Base-by-base conservation (phyloP, 2,113 vertebrate species). In the Psittacula cyanocephala region DNA sequence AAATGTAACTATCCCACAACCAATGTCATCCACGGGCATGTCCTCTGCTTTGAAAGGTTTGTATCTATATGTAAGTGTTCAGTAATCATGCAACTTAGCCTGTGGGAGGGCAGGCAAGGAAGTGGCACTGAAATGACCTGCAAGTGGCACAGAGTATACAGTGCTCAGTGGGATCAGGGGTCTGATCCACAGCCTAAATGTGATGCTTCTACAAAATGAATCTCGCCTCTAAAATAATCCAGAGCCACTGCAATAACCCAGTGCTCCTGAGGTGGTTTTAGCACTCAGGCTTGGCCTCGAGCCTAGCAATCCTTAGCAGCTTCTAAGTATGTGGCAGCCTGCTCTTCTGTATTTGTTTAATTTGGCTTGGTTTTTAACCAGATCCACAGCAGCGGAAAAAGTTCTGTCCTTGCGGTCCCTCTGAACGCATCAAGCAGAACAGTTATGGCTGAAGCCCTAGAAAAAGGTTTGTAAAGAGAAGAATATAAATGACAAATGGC, bases 351-450 rank as follows among this genome's bases (percentile, higher is more conserved):
- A 75, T 59, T 93, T 95, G 92, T 81, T 92, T 63, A 81, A 72
- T 93, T 94, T 93, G 91, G 62, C 70, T 81, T 85, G 52, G 18
- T 43, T 91, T 95, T 96, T 89, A 94, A 93, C 55, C 64, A 93
- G 80, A 71, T 72, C 60, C 77, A 96, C 62, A 81, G 77, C 24
- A 85, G 74, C 2, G 81, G 84, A 67, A 95, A 63, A 44, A 67
- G 63, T 93, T 95, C 87, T 43, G 78, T 93, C 22, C 50, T 75
- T 93, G 78, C 46, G 43, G 65, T 25, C 49, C 52, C 80, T 49
- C 5, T 11, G 76, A 94, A 53, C 13, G 33, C 50, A 88, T 17
- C 18, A 69, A 57, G 35, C 39, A 68, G 79, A 81, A 67, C 15
- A 70, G 20, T 68, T 17, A 64, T 29, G 59, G 67, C 22, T 67